Evolutionary conservation across 2,888 invertebrate genomes (phyloP).

Genomic region (Microctonus hyperodae): DNA sequence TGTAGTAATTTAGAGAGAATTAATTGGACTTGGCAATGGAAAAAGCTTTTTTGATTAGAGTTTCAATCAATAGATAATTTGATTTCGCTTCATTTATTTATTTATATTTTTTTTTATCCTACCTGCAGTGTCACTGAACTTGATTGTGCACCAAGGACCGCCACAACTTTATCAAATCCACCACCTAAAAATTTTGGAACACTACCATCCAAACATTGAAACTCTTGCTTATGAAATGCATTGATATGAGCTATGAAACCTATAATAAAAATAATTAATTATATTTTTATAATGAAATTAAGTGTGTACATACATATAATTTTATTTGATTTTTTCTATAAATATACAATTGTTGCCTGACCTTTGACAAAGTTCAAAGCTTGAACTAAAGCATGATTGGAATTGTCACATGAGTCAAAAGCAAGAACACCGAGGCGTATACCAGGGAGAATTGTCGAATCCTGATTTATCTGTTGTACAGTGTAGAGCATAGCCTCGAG

Average conservation of each 20-base stretch:
- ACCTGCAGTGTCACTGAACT: constrained; percentile 67
- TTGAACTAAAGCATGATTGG: constrained; percentile 65
- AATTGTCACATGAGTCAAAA: constrained; percentile 66
- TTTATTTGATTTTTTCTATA: background rate
- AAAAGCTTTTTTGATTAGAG: too few species aligned
- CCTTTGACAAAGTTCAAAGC: constrained; percentile 66
- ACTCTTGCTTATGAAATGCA: constrained; percentile 60
- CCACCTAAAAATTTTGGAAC: constrained; percentile 61
- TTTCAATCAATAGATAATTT: background rate
- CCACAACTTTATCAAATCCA: constrained; percentile 64
- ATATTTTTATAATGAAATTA: constrained; percentile 4
- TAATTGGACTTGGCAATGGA: too few species aligned
- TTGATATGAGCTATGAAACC: constrained; percentile 65
- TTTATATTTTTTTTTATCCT: constrained; percentile 12
- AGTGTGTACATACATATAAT: background rate
- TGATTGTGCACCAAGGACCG: constrained; percentile 66
- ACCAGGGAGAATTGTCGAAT: constrained; percentile 62
- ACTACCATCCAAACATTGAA: constrained; percentile 62
- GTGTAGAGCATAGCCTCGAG: constrained; percentile 67
- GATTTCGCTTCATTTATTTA: constrained; percentile 11
- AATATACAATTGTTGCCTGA: constrained; percentile 36
- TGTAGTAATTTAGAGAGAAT: too few species aligned
- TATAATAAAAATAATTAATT: constrained; percentile 35
- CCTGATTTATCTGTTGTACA: constrained; percentile 64
- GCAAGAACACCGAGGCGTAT: constrained; percentile 65